Evolutionary conservation across 2,888 invertebrate genomes (phyloP).

Genomic region (Cynaeus angustus): DNA sequence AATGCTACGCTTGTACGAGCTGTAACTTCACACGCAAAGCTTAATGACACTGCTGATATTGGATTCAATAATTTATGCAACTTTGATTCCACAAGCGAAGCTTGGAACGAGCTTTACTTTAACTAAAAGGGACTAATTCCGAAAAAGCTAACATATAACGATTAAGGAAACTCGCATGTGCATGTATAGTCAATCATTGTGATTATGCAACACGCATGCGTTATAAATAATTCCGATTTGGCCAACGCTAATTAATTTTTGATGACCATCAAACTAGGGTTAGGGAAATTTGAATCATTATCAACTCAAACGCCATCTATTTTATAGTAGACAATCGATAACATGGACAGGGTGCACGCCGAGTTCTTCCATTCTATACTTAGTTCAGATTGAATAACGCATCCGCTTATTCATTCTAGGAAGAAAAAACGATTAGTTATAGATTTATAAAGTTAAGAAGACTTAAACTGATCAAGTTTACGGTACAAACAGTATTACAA

Average conservation of each 20-base stretch:
- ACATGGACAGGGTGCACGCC: not conserved
- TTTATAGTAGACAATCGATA: slow-evolving; percentile 41
- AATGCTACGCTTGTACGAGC: slow-evolving; percentile 38
- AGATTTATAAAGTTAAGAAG: not conserved
- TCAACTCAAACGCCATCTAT: slow-evolving; percentile 35
- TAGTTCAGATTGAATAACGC: slow-evolving; percentile 1
- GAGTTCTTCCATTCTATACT: not conserved
- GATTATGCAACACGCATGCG: slow-evolving; percentile 28
- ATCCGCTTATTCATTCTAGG: not conserved
- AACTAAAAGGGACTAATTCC: slow-evolving; percentile 12
- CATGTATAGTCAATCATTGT: slow-evolving; percentile 19
- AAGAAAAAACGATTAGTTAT: slow-evolving; percentile 1
- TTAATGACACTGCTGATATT: slow-evolving; percentile 45
- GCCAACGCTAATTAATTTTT: slow-evolving; percentile 38
- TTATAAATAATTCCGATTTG: slow-evolving; percentile 33
- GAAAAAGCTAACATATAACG: not conserved
- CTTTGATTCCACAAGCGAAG: slow-evolving; percentile 21
- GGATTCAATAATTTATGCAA: slow-evolving; percentile 43
- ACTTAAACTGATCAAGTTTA: not conserved
- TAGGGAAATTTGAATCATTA: slow-evolving; percentile 40
- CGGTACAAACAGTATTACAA: not conserved
- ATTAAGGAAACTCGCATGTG: slow-evolving; percentile 21
- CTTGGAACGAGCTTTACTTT: slow-evolving; percentile 15
- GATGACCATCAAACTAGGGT: slow-evolving; percentile 41
- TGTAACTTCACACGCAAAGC: slow-evolving; percentile 41